Base-by-base conservation (phyloP, 2,888 invertebrate genomes). In the Athrips mouffetella region DNA sequence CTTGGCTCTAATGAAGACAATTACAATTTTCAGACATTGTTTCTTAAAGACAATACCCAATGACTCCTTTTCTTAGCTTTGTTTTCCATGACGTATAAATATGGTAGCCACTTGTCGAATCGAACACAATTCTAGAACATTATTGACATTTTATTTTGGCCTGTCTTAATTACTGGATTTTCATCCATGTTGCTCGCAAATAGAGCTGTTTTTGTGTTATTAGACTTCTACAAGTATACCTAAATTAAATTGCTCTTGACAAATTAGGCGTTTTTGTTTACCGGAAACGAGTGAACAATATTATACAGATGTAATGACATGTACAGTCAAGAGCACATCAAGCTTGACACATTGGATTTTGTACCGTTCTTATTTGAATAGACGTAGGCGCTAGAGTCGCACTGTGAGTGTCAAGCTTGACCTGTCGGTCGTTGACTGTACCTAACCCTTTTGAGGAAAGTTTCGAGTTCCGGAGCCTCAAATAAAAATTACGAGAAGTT, bases 21-120 rank as follows among this genome's bases (percentile, higher is more conserved):
- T 42, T 30, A 42, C 21, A 42, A 13, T 45, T 31, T 13, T 15
- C 10, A 21, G 8, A 13, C 10, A 30, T 45, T 45, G 31, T 45
- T 45, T 45, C 20, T 20, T 7, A 7, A 1, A 30, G 3, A 50
- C 52, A 59, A 53, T 55, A 52, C 45, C 27, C 31, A 30, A 41
- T 16, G 35, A 39, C 21, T 20, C 35, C 40, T 48, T 52, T 42
- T 53, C 48, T 53, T 40, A 48, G 31, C 46, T 23, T 44, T 47
- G 52, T 53, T 51, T 53, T 54, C 50, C 41, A 37, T 51, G 53
- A 49, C 52, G 45, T 47, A 53, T 50, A 57, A 56, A 59, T 53
- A 59, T 55, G 52, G 51, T 47, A 42, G 48, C 25, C 47, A 52
- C 59, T 53, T 57, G 49, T 55, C 50, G 52, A 47, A 13, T 48